Percentiles rank a stretch among this genome's conserved stretches.
Conservation (phyloP, 2,797 vertebrate genomes). For the Holocentrus rufus region DNA sequence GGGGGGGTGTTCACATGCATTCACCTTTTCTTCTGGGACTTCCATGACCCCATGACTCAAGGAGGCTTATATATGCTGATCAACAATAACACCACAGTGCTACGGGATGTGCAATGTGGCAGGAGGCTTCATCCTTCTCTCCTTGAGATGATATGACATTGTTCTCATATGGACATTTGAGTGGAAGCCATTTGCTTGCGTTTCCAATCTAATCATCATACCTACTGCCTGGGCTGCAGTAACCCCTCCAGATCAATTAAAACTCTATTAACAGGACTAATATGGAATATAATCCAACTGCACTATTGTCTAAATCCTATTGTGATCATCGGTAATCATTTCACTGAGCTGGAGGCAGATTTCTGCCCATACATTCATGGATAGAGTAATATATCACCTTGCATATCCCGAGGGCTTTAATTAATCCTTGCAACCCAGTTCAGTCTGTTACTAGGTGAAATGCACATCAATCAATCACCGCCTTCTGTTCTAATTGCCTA, state of each 20-base stretch:
- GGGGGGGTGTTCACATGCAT: slow-evolving; percentile 46
- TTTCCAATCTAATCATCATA: slow-evolving; percentile 63
- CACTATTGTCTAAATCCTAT: slow-evolving; percentile 66
- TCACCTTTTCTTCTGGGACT: slow-evolving; percentile 27
- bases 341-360: slow-evolving; percentile 63
- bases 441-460: slow-evolving; percentile 60
- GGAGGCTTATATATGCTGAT: slow-evolving; percentile 25
- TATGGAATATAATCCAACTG: slow-evolving; percentile 69
- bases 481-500: slow-evolving; percentile 68
- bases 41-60: slow-evolving; percentile 19
- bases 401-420: slow-evolving; percentile 63
- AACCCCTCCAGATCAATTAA: slow-evolving; percentile 71
- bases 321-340: slow-evolving; percentile 75
- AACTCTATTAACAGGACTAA: slow-evolving; percentile 69
- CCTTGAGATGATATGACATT: slow-evolving; percentile 35
- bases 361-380: slow-evolving; percentile 53
- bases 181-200: slow-evolving; percentile 45
- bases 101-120: slow-evolving; percentile 13
- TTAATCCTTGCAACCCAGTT: slow-evolving; percentile 72
- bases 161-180: slow-evolving; percentile 20
- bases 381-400: slow-evolving; percentile 63
- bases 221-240: slow-evolving; percentile 38
- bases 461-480: slow-evolving; percentile 71
- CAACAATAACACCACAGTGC: slow-evolving; percentile 26
- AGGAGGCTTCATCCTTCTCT: slow-evolving; percentile 25